Evolutionary conservation across 2,113 vertebrate genomes (phyloP), one percentile per base, ranked within the genome.

Genomic region (Vulpes ferrilata): DNA sequence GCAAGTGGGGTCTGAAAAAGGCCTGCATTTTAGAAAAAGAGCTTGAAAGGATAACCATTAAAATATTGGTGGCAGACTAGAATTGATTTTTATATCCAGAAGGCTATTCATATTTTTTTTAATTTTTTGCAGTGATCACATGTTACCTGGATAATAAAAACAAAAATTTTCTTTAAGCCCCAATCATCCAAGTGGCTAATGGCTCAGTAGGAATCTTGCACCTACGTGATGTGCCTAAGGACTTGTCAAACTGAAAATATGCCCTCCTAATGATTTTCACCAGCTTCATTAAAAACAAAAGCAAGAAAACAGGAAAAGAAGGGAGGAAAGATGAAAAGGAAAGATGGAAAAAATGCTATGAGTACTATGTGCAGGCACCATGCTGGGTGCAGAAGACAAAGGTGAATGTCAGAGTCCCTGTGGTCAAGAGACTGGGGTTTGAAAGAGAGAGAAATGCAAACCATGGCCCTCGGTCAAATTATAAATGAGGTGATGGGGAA

Each of bases 311-410:
- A 84, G 86, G 5, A 23, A 43, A 22, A 19, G 62, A 30, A 59
- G 16, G 2, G 4, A 62, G 13, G 17, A 27, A 76, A 55, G n/a
- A 80, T 20, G 15, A n/a, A 90, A 57, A 69, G 11, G 15, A 79
- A 73, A 53, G n/a, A 93, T 78, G n/a, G 22, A 30, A 53, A 30
- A 25, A 27, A 59, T 60, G 10, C 11, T 30, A 0, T 51, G 74
- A 19, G 5, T 17, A 13, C 22, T 19, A 0, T 30, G 3, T n/a
- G 3, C 6, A 38, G 23, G n/a, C 9, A 32, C 3, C 0, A 0
- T 9, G 12, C 11, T 65, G 27, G 38, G 16, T 30, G 20, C 3
- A 1, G 16, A 90, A 48, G 55, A 65, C 6, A 0, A 43, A 78
- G 51, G 16, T 5, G 38, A 43, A 27, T 16, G 32, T 15, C 48